Percentiles rank a stretch among this genome's conserved stretches.
Evolutionary conservation across 23 tunicate genomes (phyloP).

Genomic region (Ciona savignyi): DNA sequence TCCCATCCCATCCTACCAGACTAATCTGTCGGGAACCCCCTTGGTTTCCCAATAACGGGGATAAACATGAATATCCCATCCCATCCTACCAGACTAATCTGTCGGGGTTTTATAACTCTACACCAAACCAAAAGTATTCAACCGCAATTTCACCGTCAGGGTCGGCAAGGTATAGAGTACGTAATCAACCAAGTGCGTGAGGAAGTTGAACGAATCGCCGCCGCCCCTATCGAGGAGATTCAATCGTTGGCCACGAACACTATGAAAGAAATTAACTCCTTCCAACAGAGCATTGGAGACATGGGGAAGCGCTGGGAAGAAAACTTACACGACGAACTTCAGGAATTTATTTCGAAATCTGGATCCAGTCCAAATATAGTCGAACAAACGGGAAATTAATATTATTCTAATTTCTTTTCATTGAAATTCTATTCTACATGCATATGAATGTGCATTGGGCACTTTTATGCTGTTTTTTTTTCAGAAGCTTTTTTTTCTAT

Average conservation of each 20-base stretch:
- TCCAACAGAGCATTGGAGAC: conserved; percentile 57
- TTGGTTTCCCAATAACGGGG: no score
- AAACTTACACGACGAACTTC: conserved; percentile 69
- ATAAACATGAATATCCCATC: no score
- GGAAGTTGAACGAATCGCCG: conserved; percentile 54
- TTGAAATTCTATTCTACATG: no score
- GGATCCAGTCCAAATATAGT: background rate
- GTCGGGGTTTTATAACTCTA: background rate
- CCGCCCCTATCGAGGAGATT: conserved; percentile 53
- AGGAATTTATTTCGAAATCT: conserved; percentile 41
- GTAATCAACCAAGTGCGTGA: conserved; percentile 80
- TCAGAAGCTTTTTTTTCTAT: no score
- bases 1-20: no score
- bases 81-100: no score
- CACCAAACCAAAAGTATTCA: no score
- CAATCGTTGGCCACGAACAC: conserved; percentile 69
- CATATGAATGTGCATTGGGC: no score
- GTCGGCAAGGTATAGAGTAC: conserved; percentile 75
- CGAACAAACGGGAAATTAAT: background rate
- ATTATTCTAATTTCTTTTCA: no score
- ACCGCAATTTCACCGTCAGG: no score
- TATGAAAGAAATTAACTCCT: conserved; percentile 30
- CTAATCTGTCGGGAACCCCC: no score
- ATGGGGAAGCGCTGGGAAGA: conserved; percentile 65
- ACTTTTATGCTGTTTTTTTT: no score